Evolutionary conservation across 2,113 vertebrate species (phyloP).

Genomic region (Blennius ocellaris): DNA sequence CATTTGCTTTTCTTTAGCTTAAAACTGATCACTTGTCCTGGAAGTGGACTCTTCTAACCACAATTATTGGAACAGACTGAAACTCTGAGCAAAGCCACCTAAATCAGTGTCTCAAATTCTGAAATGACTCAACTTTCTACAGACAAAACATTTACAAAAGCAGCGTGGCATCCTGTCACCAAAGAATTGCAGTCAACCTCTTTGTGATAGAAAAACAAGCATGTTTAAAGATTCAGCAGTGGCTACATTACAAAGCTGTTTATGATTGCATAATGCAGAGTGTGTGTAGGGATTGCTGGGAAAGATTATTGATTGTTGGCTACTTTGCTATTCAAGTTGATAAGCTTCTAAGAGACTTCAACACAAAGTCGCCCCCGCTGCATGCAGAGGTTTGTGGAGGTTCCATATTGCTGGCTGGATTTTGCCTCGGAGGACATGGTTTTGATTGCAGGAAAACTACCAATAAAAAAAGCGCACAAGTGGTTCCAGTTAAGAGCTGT

Average conservation of each 20-base stretch:
- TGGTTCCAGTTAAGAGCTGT: conserved; percentile 81
- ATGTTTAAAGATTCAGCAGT: too few relatives aligned
- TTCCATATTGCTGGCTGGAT: conserved; percentile 62
- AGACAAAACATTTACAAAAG: conserved; percentile 5
- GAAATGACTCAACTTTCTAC: conserved; percentile 37
- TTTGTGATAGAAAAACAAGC: background rate
- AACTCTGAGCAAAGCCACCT: background rate
- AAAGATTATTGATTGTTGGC: background rate
- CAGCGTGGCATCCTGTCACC: background rate
- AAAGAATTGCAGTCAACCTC: background rate
- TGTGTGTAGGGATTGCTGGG: too few relatives aligned
- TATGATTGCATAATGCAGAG: too few relatives aligned
- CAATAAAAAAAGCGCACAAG: conserved; percentile 84
- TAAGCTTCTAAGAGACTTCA: conserved; percentile 8
- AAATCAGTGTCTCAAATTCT: conserved; percentile 22
- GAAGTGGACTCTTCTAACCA: conserved; percentile 5
- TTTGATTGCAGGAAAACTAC: conserved; percentile 78
- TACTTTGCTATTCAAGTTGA: conserved; percentile 5
- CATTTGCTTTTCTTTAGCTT: background rate
- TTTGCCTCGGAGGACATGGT: conserved; percentile 71
- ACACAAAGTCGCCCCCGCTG: conserved; percentile 45
- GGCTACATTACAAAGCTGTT: too few relatives aligned
- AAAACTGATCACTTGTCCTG: background rate
- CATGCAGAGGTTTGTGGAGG: conserved; percentile 62
- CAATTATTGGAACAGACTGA: background rate